Evolutionary conservation across 1,140 invertebrate species (phyloP), one percentile per base, ranked within the genome.

Genomic region (Dryas iulia): DNA sequence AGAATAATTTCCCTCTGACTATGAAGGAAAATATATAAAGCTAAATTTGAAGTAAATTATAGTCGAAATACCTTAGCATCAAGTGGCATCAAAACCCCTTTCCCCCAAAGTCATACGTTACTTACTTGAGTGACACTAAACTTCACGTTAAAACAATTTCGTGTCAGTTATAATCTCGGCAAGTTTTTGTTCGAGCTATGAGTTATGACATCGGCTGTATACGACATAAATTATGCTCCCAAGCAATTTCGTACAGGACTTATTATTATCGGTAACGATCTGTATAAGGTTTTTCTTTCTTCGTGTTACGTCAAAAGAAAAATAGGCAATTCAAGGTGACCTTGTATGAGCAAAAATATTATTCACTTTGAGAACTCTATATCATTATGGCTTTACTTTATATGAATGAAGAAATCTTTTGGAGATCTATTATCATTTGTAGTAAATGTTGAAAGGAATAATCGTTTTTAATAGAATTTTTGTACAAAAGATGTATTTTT

Each of bases 161-260:
- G 66, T 73, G 66, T 73, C 72, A 72, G 72, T 79, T 77, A 72
- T 35, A 26, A 73, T 81, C 72, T 79, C 69, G 73, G 60, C 74
- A 39, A 30, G 73, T 81, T 81, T 84, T 82, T 80, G 73, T 65
- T 60, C 23, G 28, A 66, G 62, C 35, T 56, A 25, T 84, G 79
- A 84, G 70, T 81, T 83, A 84, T 86, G 79, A 84, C 75, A 71
- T 79, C 69, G 81, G 71, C 74, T 78, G 78, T 47, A 78, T 74
- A 58, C 61, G 63, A 71, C 59, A 85, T 87, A 84, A 86, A 86
- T 85, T 78, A 82, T 72, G 47, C 53, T 74, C 65, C 5, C 59
- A 14, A 66, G 58, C 72, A 79, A 78, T 74, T 74, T 77, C 64
- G 58, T 35, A n/a, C 33, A 66, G 74, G 64, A 62, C 52, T 59